Conservation (phyloP, 1,140 invertebrate genomes). For the Zaprionus ghesquierei region DNA sequence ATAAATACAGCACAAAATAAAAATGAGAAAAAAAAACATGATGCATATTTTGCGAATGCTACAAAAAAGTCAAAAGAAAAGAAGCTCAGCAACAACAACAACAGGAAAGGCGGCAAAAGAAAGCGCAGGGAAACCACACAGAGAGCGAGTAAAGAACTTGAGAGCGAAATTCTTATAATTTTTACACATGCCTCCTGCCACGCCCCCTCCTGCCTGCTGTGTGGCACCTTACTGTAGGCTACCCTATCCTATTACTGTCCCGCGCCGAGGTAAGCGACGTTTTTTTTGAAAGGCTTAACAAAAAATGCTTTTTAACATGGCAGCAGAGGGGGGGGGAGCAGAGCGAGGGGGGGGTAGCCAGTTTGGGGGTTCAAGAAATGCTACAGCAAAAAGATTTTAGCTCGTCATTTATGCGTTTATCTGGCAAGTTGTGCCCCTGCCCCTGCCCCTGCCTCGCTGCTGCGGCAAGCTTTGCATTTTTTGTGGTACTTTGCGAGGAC, state of each 20-base stretch:
- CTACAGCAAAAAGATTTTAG: constrained; percentile 70
- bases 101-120: background rate
- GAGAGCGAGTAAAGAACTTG: constrained; percentile 60
- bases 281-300: constrained; percentile 70
- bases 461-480: background rate
- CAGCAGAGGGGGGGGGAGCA: background rate
- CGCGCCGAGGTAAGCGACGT: constrained; percentile 39
- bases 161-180: constrained; percentile 80
- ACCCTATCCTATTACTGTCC: constrained; percentile 8
- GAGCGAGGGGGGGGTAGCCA: background rate
- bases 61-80: constrained; percentile 10
- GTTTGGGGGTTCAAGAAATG: constrained; percentile 36
- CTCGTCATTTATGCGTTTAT: constrained; percentile 81
- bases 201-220: background rate
- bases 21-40: constrained; percentile 27
- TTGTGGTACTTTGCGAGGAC: background rate
- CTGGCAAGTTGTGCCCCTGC: constrained; percentile 54
- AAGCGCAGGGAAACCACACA: constrained; percentile 35
- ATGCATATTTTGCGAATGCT: constrained; percentile 48
- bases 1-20: constrained; percentile 55
- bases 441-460: background rate
- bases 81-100: background rate
- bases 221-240: background rate
- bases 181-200: constrained; percentile 51
- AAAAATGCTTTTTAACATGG: constrained; percentile 75